phyloP scores from a whole-genome alignment of 2,113 vertebrate genomes.

The Anser brachyrhynchus region DNA sequence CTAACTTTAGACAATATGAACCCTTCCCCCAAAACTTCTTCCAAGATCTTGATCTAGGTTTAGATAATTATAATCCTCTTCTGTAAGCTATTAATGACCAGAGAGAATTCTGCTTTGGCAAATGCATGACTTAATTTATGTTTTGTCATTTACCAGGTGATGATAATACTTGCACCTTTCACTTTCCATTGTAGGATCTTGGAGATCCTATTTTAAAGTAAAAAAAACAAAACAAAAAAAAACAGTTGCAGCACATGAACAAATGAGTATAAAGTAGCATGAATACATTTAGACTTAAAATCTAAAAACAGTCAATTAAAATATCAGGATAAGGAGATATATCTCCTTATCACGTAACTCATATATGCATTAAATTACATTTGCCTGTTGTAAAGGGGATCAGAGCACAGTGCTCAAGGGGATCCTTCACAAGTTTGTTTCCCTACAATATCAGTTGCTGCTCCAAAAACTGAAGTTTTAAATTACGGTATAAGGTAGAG shows the following conservation, averaged over 20 bases:
- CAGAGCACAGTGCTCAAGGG: neutral
- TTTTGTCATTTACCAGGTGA: neutral
- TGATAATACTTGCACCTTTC: neutral
- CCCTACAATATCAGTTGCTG: neutral
- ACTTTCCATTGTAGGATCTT: neutral
- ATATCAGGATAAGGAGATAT: neutral
- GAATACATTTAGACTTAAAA: neutral
- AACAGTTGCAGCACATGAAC: neutral
- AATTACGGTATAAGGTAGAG: neutral
- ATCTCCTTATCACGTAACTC: neutral
- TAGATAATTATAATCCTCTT: neutral
- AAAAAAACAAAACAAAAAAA: neutral
- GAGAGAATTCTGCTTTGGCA: neutral
- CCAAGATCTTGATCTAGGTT: neutral
- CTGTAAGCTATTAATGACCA: neutral
- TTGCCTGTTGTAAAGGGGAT: neutral
- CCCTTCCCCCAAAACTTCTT: neutral
- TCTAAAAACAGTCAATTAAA: neutral
- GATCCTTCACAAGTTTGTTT: neutral
- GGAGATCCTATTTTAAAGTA: neutral
- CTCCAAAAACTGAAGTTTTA: neutral
- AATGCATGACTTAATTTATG: neutral
- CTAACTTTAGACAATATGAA: neutral
- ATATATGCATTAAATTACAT: neutral
- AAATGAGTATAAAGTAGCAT: neutral